Base-by-base conservation (phyloP, 2,113 vertebrate genomes). In the Chascanopsetta lugubris region DNA sequence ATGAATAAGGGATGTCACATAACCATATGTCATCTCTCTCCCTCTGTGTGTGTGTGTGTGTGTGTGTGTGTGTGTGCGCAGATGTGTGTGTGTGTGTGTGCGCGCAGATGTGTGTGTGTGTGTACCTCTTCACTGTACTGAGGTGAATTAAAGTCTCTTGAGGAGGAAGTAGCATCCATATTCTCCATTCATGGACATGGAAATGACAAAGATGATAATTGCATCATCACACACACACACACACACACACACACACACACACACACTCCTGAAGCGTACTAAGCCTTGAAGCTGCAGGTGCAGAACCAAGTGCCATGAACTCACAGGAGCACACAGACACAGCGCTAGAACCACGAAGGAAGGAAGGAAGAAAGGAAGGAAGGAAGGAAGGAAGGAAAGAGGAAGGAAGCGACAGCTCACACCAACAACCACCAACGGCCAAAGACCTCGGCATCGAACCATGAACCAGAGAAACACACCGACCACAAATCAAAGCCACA, bases 141-240 rank as follows among this genome's bases (percentile, higher is more conserved):
- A 93, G 88, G 76, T 93, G 90, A 86, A 87, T 92, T 88, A 92
- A 74, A 90, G 84, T 93, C 78, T 94, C 89, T 88, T 93, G 93
- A 90, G 91, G 80, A 66, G 90, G 89, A 88, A 92, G 89, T 75
- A 91, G 82, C 85, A 87, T 92, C 91, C 91, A 92, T 88, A 88
- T 93, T 92, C 91, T 91, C 91, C 87, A 80, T 75, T 89, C 72
- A 92, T 69, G 89, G 77, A 72, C 61, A 82, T 73, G 78, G 92
- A 81, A 76, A 89, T 85, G 85, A 90, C 69, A 76, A 83, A 61
- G 77, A 92, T 87, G 84, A 91, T 84, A 83, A 82, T 83, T 77
- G 85, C 80, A 88, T 83, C 49, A 4, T 21, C 68, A 84, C 70
- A 24, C 27, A 60, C 30, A 59, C 57, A 47, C 40, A 49, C 72